Conservation (phyloP, 2,797 vertebrate species). For the Furcifer pardalis region DNA sequence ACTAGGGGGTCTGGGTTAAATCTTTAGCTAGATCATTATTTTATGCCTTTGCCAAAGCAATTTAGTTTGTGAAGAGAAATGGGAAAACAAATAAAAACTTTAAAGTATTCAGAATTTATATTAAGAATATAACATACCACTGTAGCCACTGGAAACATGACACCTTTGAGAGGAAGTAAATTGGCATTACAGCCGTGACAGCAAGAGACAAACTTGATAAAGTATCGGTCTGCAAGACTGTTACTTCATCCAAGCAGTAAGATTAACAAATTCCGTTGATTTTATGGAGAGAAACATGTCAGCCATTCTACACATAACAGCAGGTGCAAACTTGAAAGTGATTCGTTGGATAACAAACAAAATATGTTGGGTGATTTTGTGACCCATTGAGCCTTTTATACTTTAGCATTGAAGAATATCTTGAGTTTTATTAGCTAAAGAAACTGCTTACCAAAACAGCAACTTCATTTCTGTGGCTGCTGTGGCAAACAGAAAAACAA, state of each 20-base stretch:
- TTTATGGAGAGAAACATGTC: slow-evolving; percentile 45
- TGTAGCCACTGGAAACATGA: slow-evolving; percentile 43
- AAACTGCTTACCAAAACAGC: slow-evolving; percentile 12
- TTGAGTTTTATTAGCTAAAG: slow-evolving; percentile 5
- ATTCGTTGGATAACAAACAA: slow-evolving; percentile 29
- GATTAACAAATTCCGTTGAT: slow-evolving; percentile 48
- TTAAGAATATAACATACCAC: slow-evolving; percentile 41
- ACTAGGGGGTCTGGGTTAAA: slow-evolving; percentile 66
- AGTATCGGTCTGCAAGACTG: slow-evolving; percentile 7
- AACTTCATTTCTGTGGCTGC: background rate
- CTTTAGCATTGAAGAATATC: slow-evolving; percentile 16
- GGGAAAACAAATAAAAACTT: slow-evolving; percentile 68
- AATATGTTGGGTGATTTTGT: slow-evolving; percentile 23
- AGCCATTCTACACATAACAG: slow-evolving; percentile 34
- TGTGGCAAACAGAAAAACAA: slow-evolving; percentile 34
- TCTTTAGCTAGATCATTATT: slow-evolving; percentile 70
- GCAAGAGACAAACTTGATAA: slow-evolving; percentile 28
- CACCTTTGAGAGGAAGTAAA: slow-evolving; percentile 55
- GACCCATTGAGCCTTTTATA: slow-evolving; percentile 9
- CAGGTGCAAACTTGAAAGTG: slow-evolving; percentile 49
- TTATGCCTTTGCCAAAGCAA: slow-evolving; percentile 73
- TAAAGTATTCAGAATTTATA: slow-evolving; percentile 39
- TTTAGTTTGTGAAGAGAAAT: slow-evolving; percentile 64
- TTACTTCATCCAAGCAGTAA: slow-evolving; percentile 45
- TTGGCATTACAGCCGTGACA: slow-evolving; percentile 38